Percentiles rank a stretch among this genome's conserved stretches.
These are phyloP conservation scores for Benthosema pterotum DNA, from an alignment of 2,797 vertebrate genomes.

Conservation along the genomic window DNA sequence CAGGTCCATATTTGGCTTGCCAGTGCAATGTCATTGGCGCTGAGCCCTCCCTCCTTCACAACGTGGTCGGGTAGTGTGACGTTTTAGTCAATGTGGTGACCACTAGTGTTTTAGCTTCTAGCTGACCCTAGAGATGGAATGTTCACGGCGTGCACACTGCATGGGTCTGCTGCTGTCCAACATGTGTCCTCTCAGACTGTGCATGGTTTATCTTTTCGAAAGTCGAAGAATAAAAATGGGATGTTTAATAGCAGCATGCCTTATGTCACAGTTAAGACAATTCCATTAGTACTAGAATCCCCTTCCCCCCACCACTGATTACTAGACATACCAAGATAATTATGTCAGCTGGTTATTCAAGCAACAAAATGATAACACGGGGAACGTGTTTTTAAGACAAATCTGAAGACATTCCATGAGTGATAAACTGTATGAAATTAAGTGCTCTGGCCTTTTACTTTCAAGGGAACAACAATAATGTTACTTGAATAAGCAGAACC, in stretches of 20 bases:
- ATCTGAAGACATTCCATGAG: too few relatives aligned
- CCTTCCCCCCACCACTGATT: too few relatives aligned
- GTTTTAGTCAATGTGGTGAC: neutral
- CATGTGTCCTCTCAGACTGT: neutral
- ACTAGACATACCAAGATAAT: too few relatives aligned
- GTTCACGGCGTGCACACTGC: neutral
- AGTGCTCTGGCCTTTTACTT: too few relatives aligned
- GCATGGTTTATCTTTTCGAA: neutral
- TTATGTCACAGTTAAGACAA: neutral
- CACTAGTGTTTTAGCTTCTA: neutral
- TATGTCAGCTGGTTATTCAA: too few relatives aligned
- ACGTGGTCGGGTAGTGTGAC: neutral
- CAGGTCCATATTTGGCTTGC: slow-evolving; percentile 16
- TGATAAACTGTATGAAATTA: too few relatives aligned
- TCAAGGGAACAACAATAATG: too few relatives aligned
- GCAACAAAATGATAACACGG: too few relatives aligned
- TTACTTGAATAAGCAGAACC: too few relatives aligned
- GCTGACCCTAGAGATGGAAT: neutral
- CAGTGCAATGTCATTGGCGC: neutral
- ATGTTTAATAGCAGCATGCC: neutral
- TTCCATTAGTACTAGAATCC: neutral
- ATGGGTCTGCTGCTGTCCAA: neutral
- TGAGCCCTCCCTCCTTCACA: neutral
- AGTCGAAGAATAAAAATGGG: neutral
- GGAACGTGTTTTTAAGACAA: too few relatives aligned